These are phyloP conservation scores for Ardeotis arabs DNA, from an alignment of 2,113 vertebrate species.

Conservation along the genomic window DNA sequence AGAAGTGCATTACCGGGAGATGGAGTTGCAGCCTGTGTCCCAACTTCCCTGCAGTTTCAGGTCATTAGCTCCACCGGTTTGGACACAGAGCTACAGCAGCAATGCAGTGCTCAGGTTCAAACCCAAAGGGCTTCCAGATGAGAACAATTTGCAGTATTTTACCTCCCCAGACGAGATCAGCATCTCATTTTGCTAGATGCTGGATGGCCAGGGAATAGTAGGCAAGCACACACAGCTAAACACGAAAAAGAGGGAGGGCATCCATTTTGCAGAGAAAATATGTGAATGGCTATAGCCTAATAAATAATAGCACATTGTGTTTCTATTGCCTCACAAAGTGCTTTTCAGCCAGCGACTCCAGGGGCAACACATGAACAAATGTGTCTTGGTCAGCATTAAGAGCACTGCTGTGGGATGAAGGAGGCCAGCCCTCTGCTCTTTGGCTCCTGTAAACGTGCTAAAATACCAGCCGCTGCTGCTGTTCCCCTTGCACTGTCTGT, in stretches of 20 bases:
- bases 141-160: neutral
- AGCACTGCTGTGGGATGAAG: neutral
- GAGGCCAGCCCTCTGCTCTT: neutral
- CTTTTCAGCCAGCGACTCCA: neutral
- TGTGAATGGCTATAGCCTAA: neutral
- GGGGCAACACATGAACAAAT: neutral
- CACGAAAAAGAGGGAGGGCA: neutral
- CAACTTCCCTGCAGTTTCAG: neutral
- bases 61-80: slow-evolving; percentile 1
- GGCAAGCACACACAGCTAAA: neutral
- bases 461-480: neutral
- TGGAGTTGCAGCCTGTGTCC: slow-evolving; percentile 19
- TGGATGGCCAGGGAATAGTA: neutral
- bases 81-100: neutral
- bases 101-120: neutral
- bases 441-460: neutral
- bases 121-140: neutral
- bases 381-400: neutral
- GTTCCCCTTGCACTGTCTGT: neutral
- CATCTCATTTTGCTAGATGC: neutral
- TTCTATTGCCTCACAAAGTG: neutral
- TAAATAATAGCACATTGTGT: slow-evolving; percentile 24
- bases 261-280: neutral
- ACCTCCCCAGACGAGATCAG: neutral
- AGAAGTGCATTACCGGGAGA: neutral